Evolutionary conservation across 1,140 invertebrate species (phyloP).

Genomic region (Atopsyche davidsoni): DNA sequence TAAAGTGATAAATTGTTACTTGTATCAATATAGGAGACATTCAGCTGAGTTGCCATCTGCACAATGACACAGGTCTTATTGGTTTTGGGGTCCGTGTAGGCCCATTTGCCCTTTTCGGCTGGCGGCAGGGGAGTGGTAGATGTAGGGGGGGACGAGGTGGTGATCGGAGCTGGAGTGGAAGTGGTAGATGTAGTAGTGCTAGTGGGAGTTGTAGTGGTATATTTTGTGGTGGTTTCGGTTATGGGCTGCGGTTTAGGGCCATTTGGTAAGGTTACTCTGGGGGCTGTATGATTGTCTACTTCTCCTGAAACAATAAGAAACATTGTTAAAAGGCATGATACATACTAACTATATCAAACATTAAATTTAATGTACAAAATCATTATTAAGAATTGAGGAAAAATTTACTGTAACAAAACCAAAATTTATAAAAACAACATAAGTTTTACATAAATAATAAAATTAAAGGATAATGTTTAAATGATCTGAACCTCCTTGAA

Average conservation of each 20-base stretch:
- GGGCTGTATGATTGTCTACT: neutral
- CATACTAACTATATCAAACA: too few relatives aligned
- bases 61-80: conserved; percentile 52
- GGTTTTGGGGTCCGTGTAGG: conserved; percentile 38
- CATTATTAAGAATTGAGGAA: too few relatives aligned
- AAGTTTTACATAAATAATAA: too few relatives aligned
- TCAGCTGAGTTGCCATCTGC: conserved; percentile 56
- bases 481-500: too few relatives aligned
- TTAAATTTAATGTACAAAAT: too few relatives aligned
- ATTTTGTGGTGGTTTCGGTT: conserved; percentile 25
- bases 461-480: too few relatives aligned
- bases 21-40: conserved; percentile 49
- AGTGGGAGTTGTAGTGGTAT: conserved; percentile 30
- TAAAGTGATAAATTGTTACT: conserved; percentile 28
- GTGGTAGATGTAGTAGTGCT: conserved; percentile 29
- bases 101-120: conserved; percentile 51
- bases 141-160: conserved; percentile 34
- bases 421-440: too few relatives aligned
- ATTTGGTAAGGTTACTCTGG: neutral
- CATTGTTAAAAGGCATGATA: too few relatives aligned
- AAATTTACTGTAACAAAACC: too few relatives aligned
- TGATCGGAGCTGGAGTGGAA: conserved; percentile 32
- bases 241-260: conserved; percentile 4
- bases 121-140: conserved; percentile 38
- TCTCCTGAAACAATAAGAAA: conserved; percentile 10